A percentile compares a stretch with the other conserved stretches of the same genome.
These are phyloP conservation scores for Halcyon badia DNA, from an alignment of 2,797 vertebrate genomes.

Conservation along the genomic window DNA sequence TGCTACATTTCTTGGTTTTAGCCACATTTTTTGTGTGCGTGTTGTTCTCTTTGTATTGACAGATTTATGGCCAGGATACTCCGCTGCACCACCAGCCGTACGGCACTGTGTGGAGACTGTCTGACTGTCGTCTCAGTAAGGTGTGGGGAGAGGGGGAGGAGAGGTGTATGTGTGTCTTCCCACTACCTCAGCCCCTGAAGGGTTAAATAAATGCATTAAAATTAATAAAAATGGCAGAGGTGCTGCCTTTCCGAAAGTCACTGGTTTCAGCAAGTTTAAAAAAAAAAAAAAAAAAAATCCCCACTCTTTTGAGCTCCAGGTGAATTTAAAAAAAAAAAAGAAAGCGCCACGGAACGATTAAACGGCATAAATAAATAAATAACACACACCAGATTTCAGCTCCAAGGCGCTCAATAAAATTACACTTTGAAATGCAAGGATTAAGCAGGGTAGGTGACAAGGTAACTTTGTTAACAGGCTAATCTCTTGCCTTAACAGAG, in stretches of 20 bases:
- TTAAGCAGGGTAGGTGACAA: slow-evolving; percentile 77
- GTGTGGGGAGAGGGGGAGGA: neutral
- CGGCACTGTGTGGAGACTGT: slow-evolving; percentile 64
- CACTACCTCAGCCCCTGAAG: neutral
- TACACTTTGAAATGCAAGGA: slow-evolving; percentile 78
- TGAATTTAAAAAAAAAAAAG: neutral
- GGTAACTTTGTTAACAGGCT: slow-evolving; percentile 78
- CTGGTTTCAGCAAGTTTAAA: neutral
- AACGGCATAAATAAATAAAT: slow-evolving; percentile 52
- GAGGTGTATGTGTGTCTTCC: neutral
- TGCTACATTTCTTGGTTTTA: slow-evolving; percentile 79
- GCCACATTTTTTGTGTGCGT: slow-evolving; percentile 72
- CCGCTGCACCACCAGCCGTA: slow-evolving; percentile 14
- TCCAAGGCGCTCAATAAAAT: slow-evolving; percentile 71
- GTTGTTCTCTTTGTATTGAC: slow-evolving; percentile 79
- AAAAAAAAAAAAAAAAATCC: neutral
- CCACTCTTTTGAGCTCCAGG: neutral
- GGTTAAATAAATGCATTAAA: slow-evolving; percentile 39
- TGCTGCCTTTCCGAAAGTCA: neutral
- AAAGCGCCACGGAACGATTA: neutral
- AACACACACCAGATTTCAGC: slow-evolving; percentile 55
- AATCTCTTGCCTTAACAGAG: slow-evolving; percentile 74
- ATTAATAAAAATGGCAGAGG: neutral
- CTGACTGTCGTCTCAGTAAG: slow-evolving; percentile 55
- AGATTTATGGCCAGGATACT: slow-evolving; percentile 76